Evolutionary conservation across 2,113 vertebrate species (phyloP).

Genomic region (Cynoglossus semilaevis): DNA sequence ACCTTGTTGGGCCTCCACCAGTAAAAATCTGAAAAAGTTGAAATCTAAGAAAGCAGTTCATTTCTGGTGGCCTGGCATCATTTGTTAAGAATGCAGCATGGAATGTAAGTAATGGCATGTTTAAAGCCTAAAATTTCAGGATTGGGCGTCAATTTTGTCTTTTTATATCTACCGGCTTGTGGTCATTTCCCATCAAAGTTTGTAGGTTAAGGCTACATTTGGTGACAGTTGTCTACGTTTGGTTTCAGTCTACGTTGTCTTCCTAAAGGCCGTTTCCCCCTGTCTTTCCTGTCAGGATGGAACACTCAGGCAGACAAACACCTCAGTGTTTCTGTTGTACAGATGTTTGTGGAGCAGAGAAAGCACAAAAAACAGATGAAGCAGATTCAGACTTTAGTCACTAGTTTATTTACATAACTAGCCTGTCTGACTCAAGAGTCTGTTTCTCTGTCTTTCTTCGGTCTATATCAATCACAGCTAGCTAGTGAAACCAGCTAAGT

Average conservation of each 20-base stretch:
- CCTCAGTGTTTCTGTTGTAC: background rate
- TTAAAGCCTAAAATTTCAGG: too few relatives aligned
- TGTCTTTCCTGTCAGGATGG: background rate
- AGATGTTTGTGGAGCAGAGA: background rate
- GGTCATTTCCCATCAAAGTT: background rate
- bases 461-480: background rate
- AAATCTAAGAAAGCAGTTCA: too few relatives aligned
- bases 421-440: background rate
- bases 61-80: too few relatives aligned
- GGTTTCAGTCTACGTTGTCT: background rate
- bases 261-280: background rate
- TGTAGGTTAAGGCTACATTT: background rate
- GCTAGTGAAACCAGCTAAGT: too few relatives aligned
- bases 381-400: background rate
- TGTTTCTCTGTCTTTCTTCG: background rate
- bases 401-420: background rate
- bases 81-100: too few relatives aligned
- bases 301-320: background rate
- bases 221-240: background rate
- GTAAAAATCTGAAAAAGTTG: too few relatives aligned
- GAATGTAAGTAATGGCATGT: too few relatives aligned
- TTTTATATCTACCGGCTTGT: too few relatives aligned
- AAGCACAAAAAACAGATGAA: background rate
- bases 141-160: too few relatives aligned
- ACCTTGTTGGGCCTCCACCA: too few relatives aligned